Evolutionary conservation across 1,140 invertebrate species (phyloP).

Genomic region (Drosophila bifasciata): DNA sequence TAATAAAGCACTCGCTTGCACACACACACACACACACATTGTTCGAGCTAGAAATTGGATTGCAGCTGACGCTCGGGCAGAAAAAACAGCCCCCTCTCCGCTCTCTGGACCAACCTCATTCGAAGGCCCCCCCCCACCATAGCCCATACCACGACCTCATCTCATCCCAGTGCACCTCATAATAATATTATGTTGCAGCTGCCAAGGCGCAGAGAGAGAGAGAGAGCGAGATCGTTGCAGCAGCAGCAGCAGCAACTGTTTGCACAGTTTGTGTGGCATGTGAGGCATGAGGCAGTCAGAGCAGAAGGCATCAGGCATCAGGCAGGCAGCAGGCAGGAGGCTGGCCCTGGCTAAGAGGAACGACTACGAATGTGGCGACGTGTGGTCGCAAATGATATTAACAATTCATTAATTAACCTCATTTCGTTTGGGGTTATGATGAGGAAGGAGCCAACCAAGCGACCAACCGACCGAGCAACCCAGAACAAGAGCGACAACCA

Average conservation of each 20-base stretch:
- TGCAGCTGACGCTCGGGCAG: constrained; percentile 65
- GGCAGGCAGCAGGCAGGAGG: no score
- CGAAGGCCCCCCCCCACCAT: background rate
- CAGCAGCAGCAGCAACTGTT: constrained; percentile 67
- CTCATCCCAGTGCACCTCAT: constrained; percentile 38
- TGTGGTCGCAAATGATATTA: constrained; percentile 81
- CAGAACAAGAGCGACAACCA: constrained; percentile 5
- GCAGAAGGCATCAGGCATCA: background rate
- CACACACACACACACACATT: constrained; percentile 47
- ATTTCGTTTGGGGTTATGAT: constrained; percentile 74
- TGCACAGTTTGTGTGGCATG: constrained; percentile 37
- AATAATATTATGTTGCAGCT: constrained; percentile 81
- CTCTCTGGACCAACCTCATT: background rate
- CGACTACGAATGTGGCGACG: constrained; percentile 67
- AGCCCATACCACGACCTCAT: background rate
- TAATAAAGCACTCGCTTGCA: constrained; percentile 74
- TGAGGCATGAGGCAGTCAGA: background rate
- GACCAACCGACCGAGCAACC: background rate
- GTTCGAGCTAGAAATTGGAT: constrained; percentile 74
- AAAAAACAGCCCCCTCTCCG: constrained; percentile 34
- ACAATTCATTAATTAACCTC: constrained; percentile 82
- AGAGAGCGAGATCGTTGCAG: constrained; percentile 65
- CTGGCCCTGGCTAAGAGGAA: background rate
- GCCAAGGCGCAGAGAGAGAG: constrained; percentile 70
- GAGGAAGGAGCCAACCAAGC: constrained; percentile 37